A percentile compares a stretch with the other conserved stretches of the same genome.
Evolutionary conservation across 2,113 vertebrate genomes (phyloP).

Genomic region (Terrapene triunguis): DNA sequence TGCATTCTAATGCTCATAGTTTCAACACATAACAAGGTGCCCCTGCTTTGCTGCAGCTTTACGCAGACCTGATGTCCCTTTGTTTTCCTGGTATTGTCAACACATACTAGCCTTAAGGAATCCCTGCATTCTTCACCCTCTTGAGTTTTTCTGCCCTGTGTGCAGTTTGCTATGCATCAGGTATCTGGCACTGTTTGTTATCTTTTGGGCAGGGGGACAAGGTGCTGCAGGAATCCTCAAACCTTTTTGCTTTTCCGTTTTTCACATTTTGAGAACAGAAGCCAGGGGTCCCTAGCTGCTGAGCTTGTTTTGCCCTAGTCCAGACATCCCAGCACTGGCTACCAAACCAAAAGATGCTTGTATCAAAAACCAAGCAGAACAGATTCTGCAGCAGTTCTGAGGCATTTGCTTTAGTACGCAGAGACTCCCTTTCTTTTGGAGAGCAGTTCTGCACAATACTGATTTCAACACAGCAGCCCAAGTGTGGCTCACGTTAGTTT

Average conservation of each 20-base stretch:
- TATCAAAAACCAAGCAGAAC: background rate
- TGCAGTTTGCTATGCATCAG: slow-evolving; percentile 5
- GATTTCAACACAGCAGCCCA: slow-evolving; percentile 33
- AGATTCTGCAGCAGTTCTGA: background rate
- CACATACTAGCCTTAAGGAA: slow-evolving; percentile 14
- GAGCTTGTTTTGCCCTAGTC: background rate
- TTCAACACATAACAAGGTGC: slow-evolving; percentile 61
- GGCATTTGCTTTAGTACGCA: slow-evolving; percentile 17
- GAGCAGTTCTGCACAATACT: slow-evolving; percentile 35
- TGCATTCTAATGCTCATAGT: slow-evolving; percentile 71
- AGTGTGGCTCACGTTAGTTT: background rate
- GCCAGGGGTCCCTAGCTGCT: slow-evolving; percentile 56
- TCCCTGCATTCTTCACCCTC: background rate
- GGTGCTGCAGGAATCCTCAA: slow-evolving; percentile 17
- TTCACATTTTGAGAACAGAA: background rate
- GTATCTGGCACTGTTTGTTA: background rate
- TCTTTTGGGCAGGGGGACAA: background rate
- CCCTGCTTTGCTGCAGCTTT: slow-evolving; percentile 67
- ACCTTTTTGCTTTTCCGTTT: slow-evolving; percentile 4
- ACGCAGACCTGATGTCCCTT: slow-evolving; percentile 60
- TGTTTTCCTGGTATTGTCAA: slow-evolving; percentile 56
- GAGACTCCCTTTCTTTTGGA: background rate
- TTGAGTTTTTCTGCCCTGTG: background rate
- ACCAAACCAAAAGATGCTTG: background rate
- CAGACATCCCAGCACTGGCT: background rate